Evolutionary conservation across 1,140 invertebrate genomes (phyloP), one percentile per base, ranked within the genome.

Genomic region (Ceratina australensis): DNA sequence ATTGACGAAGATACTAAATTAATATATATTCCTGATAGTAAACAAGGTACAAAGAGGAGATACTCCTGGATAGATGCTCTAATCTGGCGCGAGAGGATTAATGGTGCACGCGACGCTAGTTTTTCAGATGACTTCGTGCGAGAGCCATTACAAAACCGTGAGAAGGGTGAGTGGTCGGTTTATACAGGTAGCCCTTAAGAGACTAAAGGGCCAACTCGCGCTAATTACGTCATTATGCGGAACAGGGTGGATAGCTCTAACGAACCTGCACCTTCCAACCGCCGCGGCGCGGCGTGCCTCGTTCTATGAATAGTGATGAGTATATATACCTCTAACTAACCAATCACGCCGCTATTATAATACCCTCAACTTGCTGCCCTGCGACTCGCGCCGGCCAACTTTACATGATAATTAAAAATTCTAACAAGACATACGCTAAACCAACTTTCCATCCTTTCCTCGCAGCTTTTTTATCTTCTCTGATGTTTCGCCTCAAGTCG

Each of bases 231-330:
- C 87, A 90, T 91, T 90, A 91, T 90, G 82, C 87, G 86, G 84
- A 81, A 85, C 80, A 83, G 79, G 77, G 85, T 84, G 81, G 81
- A 81, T 68, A 67, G 81, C 78, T 82, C 85, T 88, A 90, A 89
- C 86, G 84, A 90, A 90, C 83, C 83, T 75, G 84, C 75, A 79
- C 75, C 81, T 66, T 71, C 82, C 79, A 86, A 72, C 33, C 33
- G 33, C 5, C 10, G 33, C 33, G 33, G 33, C 33, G 33, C 33
- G 33, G 33, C 79, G 79, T 81, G 83, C 79, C 67, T 42, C 85
- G 66, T 82, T 81, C 89, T 89, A 91, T 91, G 90, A 91, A 91
- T 91, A 91, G 86, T 88, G 89, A 91, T 90, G 90, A 89, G 88
- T 85, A 89, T 85, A 87, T 85, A 86, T 81, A 67, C 33, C 33